These are phyloP conservation scores for Tinamus major DNA, from an alignment of 2,797 vertebrate species.

Conservation along the genomic window DNA sequence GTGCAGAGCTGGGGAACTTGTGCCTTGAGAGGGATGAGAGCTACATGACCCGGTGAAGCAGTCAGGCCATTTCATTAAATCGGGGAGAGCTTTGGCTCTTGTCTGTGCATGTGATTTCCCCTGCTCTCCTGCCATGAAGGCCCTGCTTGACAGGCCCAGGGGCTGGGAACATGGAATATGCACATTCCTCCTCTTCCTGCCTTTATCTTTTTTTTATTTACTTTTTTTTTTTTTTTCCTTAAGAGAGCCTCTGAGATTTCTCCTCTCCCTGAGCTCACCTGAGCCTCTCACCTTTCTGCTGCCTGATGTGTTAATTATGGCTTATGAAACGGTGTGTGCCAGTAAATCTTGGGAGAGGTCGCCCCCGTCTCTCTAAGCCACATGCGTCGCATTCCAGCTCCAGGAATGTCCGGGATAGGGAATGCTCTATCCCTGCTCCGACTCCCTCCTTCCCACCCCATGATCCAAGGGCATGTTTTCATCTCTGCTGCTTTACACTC, in stretches of 20 bases:
- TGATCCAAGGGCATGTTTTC: neutral
- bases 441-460: neutral
- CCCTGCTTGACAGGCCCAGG: neutral
- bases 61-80: neutral
- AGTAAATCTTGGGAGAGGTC: slow-evolving; percentile 1
- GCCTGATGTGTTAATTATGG: neutral
- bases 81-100: neutral
- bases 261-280: neutral
- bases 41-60: rapidly evolving
- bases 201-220: neutral
- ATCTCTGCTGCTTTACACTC: neutral
- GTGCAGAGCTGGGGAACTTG: neutral
- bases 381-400: neutral
- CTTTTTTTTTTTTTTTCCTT: neutral
- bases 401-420: neutral
- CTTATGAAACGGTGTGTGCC: neutral
- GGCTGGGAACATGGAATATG: neutral
- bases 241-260: neutral
- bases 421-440: rapidly evolving
- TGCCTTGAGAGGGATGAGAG: rapidly evolving
- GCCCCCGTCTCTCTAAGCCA: neutral
- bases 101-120: neutral
- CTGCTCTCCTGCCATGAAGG: neutral
- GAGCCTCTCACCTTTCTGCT: neutral
- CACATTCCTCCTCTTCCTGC: rapidly evolving